These are phyloP conservation scores for Turritopsis rubra DNA, from an alignment of 30 jellyfish, hydroid and myxozoan species.

Conservation along the genomic window DNA sequence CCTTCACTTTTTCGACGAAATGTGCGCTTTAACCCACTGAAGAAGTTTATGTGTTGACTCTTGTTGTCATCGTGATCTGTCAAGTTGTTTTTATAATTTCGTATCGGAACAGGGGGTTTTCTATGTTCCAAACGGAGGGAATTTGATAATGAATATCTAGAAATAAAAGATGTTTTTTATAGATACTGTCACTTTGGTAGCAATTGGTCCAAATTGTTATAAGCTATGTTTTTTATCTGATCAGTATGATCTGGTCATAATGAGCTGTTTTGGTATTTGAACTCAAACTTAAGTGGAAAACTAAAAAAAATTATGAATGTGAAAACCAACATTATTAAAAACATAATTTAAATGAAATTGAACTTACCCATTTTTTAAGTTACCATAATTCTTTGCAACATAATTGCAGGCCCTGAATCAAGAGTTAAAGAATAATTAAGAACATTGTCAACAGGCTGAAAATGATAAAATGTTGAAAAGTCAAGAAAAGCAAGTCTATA, in stretches of 20 bases:
- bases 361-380: background rate
- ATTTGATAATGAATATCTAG: background rate
- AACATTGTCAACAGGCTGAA: too few species aligned
- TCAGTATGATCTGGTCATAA: too few species aligned
- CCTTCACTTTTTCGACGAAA: background rate
- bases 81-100: background rate
- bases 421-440: too few species aligned
- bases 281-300: too few species aligned
- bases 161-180: background rate
- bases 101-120: conserved; percentile 2
- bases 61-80: background rate
- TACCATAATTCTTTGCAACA: background rate
- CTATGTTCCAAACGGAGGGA: background rate
- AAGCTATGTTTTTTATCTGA: too few species aligned
- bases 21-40: background rate
- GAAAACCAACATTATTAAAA: background rate
- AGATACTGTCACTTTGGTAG: too few species aligned
- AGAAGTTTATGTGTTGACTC: background rate
- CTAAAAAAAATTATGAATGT: too few species aligned
- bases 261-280: too few species aligned
- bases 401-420: background rate
- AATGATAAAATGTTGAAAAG: too few species aligned
- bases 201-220: too few species aligned
- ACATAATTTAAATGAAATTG: background rate
- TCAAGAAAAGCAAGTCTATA: too few species aligned